Base-by-base conservation (phyloP, 2,113 vertebrate species). In the Mesembrinibis cayennensis region DNA sequence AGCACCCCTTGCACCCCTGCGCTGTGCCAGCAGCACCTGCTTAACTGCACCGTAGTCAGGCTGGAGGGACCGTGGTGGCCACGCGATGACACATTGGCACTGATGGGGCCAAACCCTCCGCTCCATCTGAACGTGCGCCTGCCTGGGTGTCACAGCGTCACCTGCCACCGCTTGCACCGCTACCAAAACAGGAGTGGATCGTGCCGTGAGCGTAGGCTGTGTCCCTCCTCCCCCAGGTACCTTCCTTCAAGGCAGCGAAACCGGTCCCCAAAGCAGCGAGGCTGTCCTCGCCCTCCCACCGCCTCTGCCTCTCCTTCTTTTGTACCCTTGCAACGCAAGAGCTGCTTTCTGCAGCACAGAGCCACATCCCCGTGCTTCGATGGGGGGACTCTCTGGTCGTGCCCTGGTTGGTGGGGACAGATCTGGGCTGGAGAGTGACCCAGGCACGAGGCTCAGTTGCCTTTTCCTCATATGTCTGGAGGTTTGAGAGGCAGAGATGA, bases 111-210 rank as follows among this genome's bases (percentile, higher is more conserved):
- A 91, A 86, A 27, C 30, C 38, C 42, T 17, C 16, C 1, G 7
- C 53, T 59, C 38, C 53, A 36, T 22, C 34, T 53, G 76, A 49
- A 49, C 50, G 0, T 1, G 16, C 3, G 4, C 44, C 82, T 71
- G 61, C 45, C 47, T 27, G 49, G 38, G 13, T 58, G 45, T 56
- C 87, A 66, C 78, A 40, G 18, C 27, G 13, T 8, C 77, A 7
- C n/a, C n/a, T 63, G 42, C 30, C 78, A 91, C 16, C 76, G 36
- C 65, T 47, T 13, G 5, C 55, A 27, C 18, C 0, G 0, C 62
- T 14, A 5, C 47, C 0, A 0, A 20, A 44, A 59, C 49, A 9
- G 89, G 53, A 42, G 29, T 10, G 0, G 3, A 7, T 38, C 21
- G 1, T 36, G 58, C 36, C 2, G 0, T 1, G 10, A 67, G 17